Evolutionary conservation across 2,113 vertebrate species (phyloP), one percentile per base, ranked within the genome.

Genomic region (Clinocottus analis): DNA sequence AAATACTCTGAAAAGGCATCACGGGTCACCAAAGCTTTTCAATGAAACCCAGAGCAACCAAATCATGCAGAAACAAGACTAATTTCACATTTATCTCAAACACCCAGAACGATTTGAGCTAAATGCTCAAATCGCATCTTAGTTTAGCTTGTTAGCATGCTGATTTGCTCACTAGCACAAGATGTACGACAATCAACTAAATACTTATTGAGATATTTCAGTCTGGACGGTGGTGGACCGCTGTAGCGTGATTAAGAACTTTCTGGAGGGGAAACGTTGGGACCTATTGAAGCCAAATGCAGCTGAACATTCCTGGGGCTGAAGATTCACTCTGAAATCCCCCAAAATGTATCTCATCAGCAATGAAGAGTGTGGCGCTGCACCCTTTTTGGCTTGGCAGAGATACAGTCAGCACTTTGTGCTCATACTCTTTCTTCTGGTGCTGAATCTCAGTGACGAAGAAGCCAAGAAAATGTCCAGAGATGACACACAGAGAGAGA

Each of bases 401-500:
- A 63, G 29, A 73, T 49, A 76, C 85, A 86, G 62, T 75, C 45
- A 49, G 64, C 41, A 61, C 56, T 79, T 39, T 72, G 76, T 62
- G 56, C 43, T 35, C 68, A 70, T 11, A 61, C 62, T 69, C 59
- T 37, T 29, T 61, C 62, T 79, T 35, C 67, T 25, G 25, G 69
- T 47, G 37, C 47, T 72, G 59, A 65, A 51, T 62, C 81, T 73
- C 66, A 29, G n/a, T n/a, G 66, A 85, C 19, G 25, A 43, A 56
- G 33, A 65, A 19, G 53, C 56, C 23, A 35, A 13, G 74, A 21
- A 53, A 63, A n/a, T 6, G 4, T 60, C 60, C 74, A 66, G 55
- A 71, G 76, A 75, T 10, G 16, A 51, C 23, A 19, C 37, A 59
- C 29, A 31, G 29, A 31, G 29, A 31, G 29, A 31, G 29, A 31